Percentiles rank a stretch among this genome's conserved stretches.
phyloP scores from a whole-genome alignment of 2,113 vertebrate species.

The Rhodinocichla rosea region DNA sequence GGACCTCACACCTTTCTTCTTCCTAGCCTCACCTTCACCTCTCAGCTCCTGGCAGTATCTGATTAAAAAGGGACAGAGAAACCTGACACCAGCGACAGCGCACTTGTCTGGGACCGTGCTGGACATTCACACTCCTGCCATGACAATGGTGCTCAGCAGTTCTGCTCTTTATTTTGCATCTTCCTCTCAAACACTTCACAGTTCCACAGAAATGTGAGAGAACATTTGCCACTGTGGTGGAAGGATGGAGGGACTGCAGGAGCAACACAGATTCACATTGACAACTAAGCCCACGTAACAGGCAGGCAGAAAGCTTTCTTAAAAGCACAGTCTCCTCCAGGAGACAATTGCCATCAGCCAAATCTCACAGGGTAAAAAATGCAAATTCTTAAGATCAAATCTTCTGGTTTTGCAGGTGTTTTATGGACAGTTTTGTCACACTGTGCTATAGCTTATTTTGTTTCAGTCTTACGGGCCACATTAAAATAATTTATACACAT shows the following conservation, averaged over 20 bases:
- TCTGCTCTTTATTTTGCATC: neutral
- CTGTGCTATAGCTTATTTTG: neutral
- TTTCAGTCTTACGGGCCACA: neutral
- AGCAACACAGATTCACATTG: accelerated
- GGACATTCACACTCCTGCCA: too few relatives aligned
- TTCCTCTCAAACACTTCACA: neutral
- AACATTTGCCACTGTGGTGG: accelerated
- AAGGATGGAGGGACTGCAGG: neutral
- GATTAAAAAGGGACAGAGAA: neutral
- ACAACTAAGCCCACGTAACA: accelerated
- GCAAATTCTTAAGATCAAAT: neutral
- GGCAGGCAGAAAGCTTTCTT: neutral
- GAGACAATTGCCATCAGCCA: neutral
- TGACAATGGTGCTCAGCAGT: neutral
- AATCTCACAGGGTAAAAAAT: neutral
- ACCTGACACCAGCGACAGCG: neutral
- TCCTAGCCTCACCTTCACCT: neutral
- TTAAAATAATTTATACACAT: neutral
- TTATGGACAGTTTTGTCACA: neutral
- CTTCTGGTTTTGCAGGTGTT: neutral
- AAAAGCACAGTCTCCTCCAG: neutral
- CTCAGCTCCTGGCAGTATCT: accelerated
- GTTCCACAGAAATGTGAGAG: neutral
- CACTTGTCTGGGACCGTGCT: accelerated
- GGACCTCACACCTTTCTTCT: neutral